Evolutionary conservation across 2,888 invertebrate genomes (phyloP).

Genomic region (Drosophila putrida): DNA sequence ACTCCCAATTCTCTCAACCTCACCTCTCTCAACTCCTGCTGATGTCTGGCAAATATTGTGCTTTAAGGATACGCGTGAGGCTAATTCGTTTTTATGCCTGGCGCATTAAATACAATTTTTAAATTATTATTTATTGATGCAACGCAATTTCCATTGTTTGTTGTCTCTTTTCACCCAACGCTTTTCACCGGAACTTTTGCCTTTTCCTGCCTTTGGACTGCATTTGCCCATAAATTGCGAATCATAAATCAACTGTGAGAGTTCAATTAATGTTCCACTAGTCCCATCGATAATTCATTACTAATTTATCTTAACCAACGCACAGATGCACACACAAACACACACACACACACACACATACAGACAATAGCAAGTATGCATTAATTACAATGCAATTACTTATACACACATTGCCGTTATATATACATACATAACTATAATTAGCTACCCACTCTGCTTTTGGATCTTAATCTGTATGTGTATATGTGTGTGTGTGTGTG

Average conservation of each 20-base stretch:
- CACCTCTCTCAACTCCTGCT: neutral
- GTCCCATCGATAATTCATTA: conserved; percentile 75
- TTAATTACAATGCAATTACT: conserved; percentile 75
- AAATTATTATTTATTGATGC: conserved; percentile 74
- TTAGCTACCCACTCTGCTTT: conserved; percentile 33
- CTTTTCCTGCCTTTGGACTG: conserved; percentile 17
- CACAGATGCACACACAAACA: conserved; percentile 3
- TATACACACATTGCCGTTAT: conserved; percentile 43
- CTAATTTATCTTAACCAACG: conserved; percentile 69
- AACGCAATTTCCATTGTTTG: conserved; percentile 42
- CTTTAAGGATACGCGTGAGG: conserved; percentile 50
- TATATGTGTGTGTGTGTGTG: conserved; percentile 20
- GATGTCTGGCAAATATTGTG: conserved; percentile 52
- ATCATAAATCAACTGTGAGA: conserved; percentile 71
- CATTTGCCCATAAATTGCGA: conserved; percentile 63
- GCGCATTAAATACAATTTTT: conserved; percentile 61
- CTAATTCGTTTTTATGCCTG: conserved; percentile 67
- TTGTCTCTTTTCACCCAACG: neutral
- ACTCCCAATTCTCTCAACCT: neutral
- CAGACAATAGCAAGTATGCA: conserved; percentile 41
- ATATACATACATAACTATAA: conserved; percentile 39
- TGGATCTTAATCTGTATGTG: conserved; percentile 1
- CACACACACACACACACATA: conserved; percentile 8
- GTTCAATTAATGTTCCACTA: conserved; percentile 78
- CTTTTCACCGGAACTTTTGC: conserved; percentile 22